phyloP scores from a whole-genome alignment of 2,113 vertebrate species.

The Oceanodroma tethys region DNA sequence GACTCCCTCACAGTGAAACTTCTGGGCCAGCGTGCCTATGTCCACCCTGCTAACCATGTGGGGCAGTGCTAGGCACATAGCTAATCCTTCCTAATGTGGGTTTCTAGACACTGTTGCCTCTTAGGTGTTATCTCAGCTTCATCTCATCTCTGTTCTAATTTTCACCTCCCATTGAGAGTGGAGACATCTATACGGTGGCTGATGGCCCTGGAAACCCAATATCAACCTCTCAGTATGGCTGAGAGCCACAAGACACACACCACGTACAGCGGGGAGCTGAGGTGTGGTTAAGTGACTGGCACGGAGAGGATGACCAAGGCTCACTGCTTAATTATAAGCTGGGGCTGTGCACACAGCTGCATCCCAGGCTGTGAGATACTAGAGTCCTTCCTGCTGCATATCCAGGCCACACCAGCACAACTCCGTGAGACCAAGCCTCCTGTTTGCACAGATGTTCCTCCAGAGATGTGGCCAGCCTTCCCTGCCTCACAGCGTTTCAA shows the following conservation, averaged over 20 bases:
- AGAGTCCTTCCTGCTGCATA: neutral
- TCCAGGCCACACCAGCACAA: neutral
- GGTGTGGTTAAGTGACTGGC: neutral
- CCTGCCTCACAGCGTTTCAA: neutral
- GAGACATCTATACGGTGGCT: neutral
- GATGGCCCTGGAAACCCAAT: neutral
- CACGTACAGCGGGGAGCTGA: neutral
- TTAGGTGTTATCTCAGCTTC: neutral
- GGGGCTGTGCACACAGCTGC: neutral
- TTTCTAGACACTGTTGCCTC: neutral
- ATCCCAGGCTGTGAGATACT: neutral
- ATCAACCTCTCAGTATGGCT: neutral
- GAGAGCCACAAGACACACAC: neutral
- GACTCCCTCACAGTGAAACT: neutral
- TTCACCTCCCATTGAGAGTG: neutral
- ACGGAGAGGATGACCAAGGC: neutral
- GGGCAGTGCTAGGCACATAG: fast-evolving
- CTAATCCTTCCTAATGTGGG: neutral
- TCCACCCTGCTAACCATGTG: neutral
- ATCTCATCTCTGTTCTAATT: neutral
- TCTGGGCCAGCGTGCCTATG: neutral
- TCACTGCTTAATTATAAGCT: neutral
- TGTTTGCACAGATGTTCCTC: neutral
- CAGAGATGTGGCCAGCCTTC: neutral
- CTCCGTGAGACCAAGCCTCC: fast-evolving